Evolutionary conservation across 2,888 invertebrate species (phyloP), one percentile per base, ranked within the genome.

Genomic region (Stictocephala bisonia): DNA sequence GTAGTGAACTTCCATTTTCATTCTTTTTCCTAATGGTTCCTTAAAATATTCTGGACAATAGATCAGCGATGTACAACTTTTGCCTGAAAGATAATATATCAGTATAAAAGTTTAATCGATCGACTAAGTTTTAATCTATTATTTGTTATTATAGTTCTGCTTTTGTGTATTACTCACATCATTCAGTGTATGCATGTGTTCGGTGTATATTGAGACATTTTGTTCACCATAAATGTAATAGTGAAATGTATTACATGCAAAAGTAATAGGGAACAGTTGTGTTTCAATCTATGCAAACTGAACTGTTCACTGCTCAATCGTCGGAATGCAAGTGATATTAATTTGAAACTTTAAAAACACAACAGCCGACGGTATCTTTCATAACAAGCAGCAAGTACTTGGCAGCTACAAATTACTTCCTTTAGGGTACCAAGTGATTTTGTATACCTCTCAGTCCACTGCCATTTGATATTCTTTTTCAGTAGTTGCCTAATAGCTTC

Each of bases 231-330:
- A 58, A 31, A 76, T 67, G 40, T 78, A 82, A 48, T 79, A 79
- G 76, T 82, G 80, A 77, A 83, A 83, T 75, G 81, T 81, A 71
- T 80, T 75, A 48, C 79, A 79, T 3, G 81, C 80, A 75, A 81
- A 71, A 71, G n/a, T n/a, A n/a, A n/a, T n/a, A n/a, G n/a, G n/a
- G n/a, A n/a, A n/a, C n/a, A n/a, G n/a, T n/a, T n/a, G n/a, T n/a
- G n/a, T n/a, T n/a, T n/a, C n/a, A n/a, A n/a, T n/a, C n/a, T n/a
- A n/a, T n/a, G n/a, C n/a, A n/a, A n/a, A n/a, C n/a, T n/a, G n/a
- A n/a, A n/a, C n/a, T n/a, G n/a, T n/a, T n/a, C n/a, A n/a, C n/a
- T n/a, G n/a, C n/a, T n/a, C n/a, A n/a, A n/a, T n/a, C 64, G 71
- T 15, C 41, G 20, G 26, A 60, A 48, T 41, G 35, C 50, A 64